A percentile compares a stretch with the other conserved stretches of the same genome.
Conservation (phyloP, 2,888 invertebrate species). For the Dioctria linearis region DNA sequence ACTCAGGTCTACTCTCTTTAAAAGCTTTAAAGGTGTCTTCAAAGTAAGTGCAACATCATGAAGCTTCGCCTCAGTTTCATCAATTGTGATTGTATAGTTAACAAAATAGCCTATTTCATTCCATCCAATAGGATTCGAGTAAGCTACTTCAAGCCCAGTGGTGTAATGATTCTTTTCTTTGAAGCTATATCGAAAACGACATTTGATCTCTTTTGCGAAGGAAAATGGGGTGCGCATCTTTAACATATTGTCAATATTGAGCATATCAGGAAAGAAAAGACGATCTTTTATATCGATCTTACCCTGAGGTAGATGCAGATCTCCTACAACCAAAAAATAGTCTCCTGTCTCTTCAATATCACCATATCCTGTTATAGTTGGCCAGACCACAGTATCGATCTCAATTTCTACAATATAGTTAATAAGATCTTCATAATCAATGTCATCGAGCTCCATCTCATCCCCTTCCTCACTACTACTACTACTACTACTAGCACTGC, state of each 20-base stretch:
- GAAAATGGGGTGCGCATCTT: conserved; percentile 74
- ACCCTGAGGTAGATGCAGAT: conserved; percentile 74
- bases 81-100: conserved; percentile 72
- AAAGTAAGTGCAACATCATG: conserved; percentile 72
- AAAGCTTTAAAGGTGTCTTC: conserved; percentile 73
- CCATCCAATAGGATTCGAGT: conserved; percentile 67
- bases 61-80: conserved; percentile 69
- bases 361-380: conserved; percentile 74
- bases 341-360: conserved; percentile 74
- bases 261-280: conserved; percentile 73
- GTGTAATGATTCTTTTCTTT: conserved; percentile 71
- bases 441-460: conserved; percentile 61
- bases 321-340: conserved; percentile 71
- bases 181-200: conserved; percentile 72
- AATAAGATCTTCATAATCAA: conserved; percentile 70
- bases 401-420: conserved; percentile 74
- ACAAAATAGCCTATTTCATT: conserved; percentile 71
- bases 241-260: conserved; percentile 73
- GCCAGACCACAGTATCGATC: conserved; percentile 74
- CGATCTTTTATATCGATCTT: conserved; percentile 74
- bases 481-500: conserved; percentile 65
- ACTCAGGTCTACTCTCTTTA: conserved; percentile 72
- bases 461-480: conserved; percentile 64
- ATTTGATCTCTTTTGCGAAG: conserved; percentile 71
- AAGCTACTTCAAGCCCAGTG: conserved; percentile 71